Evolutionary conservation across 2,888 invertebrate genomes (phyloP), one percentile per base, ranked within the genome.

Genomic region (Amphipoea oculea): DNA sequence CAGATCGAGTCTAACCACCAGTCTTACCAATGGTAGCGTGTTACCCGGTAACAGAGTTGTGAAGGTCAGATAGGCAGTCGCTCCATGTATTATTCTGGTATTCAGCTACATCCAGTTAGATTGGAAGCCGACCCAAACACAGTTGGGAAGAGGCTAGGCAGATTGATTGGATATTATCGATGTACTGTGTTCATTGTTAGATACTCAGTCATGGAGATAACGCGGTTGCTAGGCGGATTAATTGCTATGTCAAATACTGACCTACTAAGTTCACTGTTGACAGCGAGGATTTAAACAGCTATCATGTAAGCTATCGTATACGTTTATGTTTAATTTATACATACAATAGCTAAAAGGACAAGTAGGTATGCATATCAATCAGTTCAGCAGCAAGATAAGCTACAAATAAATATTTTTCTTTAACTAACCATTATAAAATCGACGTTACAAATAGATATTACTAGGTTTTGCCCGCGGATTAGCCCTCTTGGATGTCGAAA

Each of bases 191-290:
- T 45, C 12, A 23, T 17, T 17, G 23, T 69, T n/a, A 40, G 68
- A 36, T 73, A 57, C 12, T 23, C 29, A 7, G 23, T 62, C 57
- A 23, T 71, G 11, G 12, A 48, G n/a, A 65, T 66, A 6, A 14
- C 14, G 29, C 14, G 29, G 45, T 67, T 62, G n/a, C 45, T 48
- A 66, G 45, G 11, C 48, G n/a, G 11, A 20, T 63, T 81, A 68
- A 68, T 81, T 81, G 14, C 4, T 81, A 17, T 48, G 48, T 62
- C 48, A 76, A 76, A 48, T 40, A 17, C 72, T 75, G 20, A 78
- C n/a, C n/a, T 76, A 60, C 67, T 78, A 14, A 78, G 29, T 9
- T 23, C 7, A 23, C 11, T 67, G 67, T 42, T 78, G 69, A 60
- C 60, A 78, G 29, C 36, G 2, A 60, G 45, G 48, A 68, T 60